Evolutionary conservation across 2,113 vertebrate genomes (phyloP).

Genomic region (Lates calcarifer): DNA sequence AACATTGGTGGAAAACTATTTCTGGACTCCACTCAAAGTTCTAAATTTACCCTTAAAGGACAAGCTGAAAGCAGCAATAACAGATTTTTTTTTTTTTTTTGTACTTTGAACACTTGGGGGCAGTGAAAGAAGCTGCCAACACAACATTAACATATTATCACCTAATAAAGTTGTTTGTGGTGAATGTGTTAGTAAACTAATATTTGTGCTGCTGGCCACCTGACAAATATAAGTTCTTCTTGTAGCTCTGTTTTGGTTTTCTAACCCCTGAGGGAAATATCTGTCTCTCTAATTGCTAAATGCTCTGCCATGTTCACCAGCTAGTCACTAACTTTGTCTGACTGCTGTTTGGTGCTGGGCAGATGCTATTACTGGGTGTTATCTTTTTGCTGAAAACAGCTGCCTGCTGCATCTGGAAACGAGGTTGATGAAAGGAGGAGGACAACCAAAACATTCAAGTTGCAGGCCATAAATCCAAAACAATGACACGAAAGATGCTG

Average conservation of each 20-base stretch:
- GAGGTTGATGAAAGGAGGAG: neutral
- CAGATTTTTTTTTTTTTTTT: neutral
- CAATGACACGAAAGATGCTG: neutral
- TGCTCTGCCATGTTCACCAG: neutral
- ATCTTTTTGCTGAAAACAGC: neutral
- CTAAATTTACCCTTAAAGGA: neutral
- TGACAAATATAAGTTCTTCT: neutral
- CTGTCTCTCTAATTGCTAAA: neutral
- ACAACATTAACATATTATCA: neutral
- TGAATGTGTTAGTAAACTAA: neutral
- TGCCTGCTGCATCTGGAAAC: neutral
- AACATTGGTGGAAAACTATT: constrained; percentile 18
- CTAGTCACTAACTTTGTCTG: neutral
- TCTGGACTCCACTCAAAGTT: constrained; percentile 8
- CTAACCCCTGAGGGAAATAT: neutral
- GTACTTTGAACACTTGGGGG: neutral
- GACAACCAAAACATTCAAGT: neutral
- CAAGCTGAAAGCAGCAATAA: neutral
- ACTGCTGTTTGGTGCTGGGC: neutral
- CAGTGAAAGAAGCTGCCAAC: neutral
- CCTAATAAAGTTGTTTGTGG: neutral
- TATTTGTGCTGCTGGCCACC: neutral
- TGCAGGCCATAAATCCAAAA: neutral
- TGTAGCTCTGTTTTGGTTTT: neutral
- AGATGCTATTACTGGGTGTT: neutral